A percentile compares a stretch with the other conserved stretches of the same genome.
Conservation (phyloP, 2,113 vertebrate genomes). For the Pantherophis guttatus region DNA sequence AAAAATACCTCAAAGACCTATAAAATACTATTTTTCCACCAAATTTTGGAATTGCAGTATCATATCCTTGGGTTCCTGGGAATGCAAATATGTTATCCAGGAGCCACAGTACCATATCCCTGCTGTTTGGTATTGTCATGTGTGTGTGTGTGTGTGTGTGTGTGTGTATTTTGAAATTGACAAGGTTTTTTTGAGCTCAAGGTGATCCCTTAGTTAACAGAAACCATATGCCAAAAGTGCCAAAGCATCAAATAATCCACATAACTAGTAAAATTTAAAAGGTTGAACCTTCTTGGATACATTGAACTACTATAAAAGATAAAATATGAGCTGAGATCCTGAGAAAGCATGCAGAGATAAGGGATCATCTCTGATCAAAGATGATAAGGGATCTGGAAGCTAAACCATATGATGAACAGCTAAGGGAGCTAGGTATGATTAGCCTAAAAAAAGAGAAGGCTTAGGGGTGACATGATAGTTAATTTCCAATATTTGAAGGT, state of each 20-base stretch:
- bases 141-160: background rate
- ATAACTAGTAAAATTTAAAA: background rate
- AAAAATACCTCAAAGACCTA: too few species aligned
- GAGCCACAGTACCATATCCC: background rate
- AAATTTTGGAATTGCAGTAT: too few species aligned
- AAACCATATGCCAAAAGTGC: background rate
- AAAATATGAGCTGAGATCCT: background rate
- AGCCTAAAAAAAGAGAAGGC: too few species aligned
- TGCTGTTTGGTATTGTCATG: background rate
- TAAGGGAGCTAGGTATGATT: too few species aligned
- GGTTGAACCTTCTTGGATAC: background rate
- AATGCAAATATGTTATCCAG: background rate
- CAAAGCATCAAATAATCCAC: background rate
- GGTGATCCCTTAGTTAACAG: background rate
- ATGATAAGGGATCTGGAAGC: too few species aligned
- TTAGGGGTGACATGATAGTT: too few species aligned
- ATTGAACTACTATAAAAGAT: background rate
- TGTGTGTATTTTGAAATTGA: background rate
- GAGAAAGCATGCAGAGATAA: background rate
- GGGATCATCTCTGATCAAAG: too few species aligned
- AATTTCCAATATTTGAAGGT: too few species aligned
- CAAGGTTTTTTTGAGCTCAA: background rate
- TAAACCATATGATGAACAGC: too few species aligned
- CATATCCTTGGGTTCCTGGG: background rate
- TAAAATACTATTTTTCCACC: background rate